Evolutionary conservation across 1,140 invertebrate species (phyloP), one percentile per base, ranked within the genome.

Genomic region (Apis cerana): DNA sequence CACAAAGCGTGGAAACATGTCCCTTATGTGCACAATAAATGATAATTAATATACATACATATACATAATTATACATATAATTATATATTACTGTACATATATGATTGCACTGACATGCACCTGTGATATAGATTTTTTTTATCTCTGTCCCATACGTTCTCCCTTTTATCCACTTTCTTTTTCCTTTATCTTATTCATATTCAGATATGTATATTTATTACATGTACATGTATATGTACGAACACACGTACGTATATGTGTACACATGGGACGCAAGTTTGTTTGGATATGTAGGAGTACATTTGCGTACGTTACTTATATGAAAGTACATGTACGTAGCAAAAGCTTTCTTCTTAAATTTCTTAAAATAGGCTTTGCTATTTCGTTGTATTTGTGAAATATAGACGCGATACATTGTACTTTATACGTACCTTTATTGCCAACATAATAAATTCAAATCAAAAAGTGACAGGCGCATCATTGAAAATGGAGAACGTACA

Each of bases 291-390:
- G 74, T 48, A n/a, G 3, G 43, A 23, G 33, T 54, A 50, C 27
- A 52, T 27, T 48, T 50, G 58, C 33, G 62, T 67, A 61, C 54
- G 58, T 68, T 75, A 56, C 23, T 27, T 70, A 15, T 70, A 19
- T 58, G 76, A 70, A 79, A 61, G 65, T 59, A 59, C 19, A 33
- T 50, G 64, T 68, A 56, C 19, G 33, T 59, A 69, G 59, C 23
- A 80, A 54, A 48, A 72, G 68, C 58, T 72, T 80, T 72, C 52
- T 67, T 77, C 43, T 54, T 19, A 54, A 70, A 62, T 27, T 71
- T 58, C 61, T 80, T 80, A 33, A 64, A 64, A 52, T 21, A 56
- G 27, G 58, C 77, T 80, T 80, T 56, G 23, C 17, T 43, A 11
- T 33, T 72, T 69, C 59, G 23, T 72, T 54, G 48, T 43, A 19